These are phyloP conservation scores for Triplophysa rosa DNA, from an alignment of 2,113 vertebrate genomes.

Conservation along the genomic window DNA sequence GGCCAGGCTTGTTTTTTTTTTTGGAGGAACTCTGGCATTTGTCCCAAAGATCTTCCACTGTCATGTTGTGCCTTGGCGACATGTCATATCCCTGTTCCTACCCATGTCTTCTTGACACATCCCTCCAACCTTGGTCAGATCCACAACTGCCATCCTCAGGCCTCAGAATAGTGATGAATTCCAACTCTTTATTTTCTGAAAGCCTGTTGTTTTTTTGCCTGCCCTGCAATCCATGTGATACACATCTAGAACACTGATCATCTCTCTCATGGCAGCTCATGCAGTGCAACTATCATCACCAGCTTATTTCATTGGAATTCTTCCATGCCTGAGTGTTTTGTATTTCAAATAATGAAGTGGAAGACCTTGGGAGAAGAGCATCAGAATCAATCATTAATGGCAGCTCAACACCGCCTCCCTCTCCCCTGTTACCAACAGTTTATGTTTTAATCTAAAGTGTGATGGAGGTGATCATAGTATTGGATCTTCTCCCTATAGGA, in stretches of 20 bases:
- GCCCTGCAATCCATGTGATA: not conserved
- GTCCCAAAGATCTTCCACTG: constrained; percentile 71
- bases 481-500: constrained; percentile 28
- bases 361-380: constrained; percentile 70
- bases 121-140: constrained; percentile 45
- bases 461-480: not conserved
- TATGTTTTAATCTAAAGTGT: constrained; percentile 61
- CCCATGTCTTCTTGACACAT: constrained; percentile 54
- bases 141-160: constrained; percentile 35
- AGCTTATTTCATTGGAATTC: constrained; percentile 11
- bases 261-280: constrained; percentile 73
- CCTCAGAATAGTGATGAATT: not conserved
- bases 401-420: constrained; percentile 73
- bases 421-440: constrained; percentile 61
- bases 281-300: not conserved
- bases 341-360: constrained; percentile 66
- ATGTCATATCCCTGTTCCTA: constrained; percentile 75
- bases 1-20: constrained; percentile 70
- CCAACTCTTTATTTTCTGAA: not conserved
- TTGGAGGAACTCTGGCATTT: constrained; percentile 57
- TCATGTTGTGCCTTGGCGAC: constrained; percentile 94
- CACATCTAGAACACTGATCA: constrained; percentile 51
- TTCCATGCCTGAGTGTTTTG: constrained; percentile 59
- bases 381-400: constrained; percentile 71
- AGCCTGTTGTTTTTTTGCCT: not conserved